Base-by-base conservation (phyloP, 2,113 vertebrate species). In the Urocolius indicus region DNA sequence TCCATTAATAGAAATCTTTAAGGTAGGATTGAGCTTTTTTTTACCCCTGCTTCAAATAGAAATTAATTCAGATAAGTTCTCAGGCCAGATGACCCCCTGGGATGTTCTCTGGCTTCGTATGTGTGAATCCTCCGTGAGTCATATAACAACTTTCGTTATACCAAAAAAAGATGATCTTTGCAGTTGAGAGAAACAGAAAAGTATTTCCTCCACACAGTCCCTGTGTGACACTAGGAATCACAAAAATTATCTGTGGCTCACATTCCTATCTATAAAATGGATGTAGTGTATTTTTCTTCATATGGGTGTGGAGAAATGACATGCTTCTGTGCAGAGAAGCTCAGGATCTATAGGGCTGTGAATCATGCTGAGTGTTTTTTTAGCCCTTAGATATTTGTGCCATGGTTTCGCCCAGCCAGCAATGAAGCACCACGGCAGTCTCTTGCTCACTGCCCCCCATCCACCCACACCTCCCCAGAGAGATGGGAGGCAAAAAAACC, bases 1-100 rank as follows among this genome's bases (percentile, higher is more conserved):
- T 88, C n/a, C 55, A 57, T 90, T 90, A 84, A 90, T 32, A 95
- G 79, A 88, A 94, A 51, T 94, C 55, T 92, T 80, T 80, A 94
- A 69, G 71, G 62, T n/a, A 87, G 38, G 57, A 74, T 43, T 76
- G 24, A 49, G 58, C 26, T 36, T 49, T 30, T 65, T 71, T 61
- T 61, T 6, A 10, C 1, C 32, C 8, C 14, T 16, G 10, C 41
- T 95, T 95, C 71, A 83, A 65, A 68, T 30, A 85, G 77, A 91
- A 94, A 91, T 94, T 82, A 87, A 89, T 94, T 87, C 82, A 69
- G 58, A 73, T 48, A 75, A 34, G 19, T 85, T 95, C 45, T 76
- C 41, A 75, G 58, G 58, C 41, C 62, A 62, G 71, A 79, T 90
- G 46, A 76, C 41, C 78, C 72, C 61, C 13, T n/a, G 90, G 85